Base-by-base conservation (phyloP, 64 coral and sea anemone species). In the Hydrozoanthus tunicans region DNA sequence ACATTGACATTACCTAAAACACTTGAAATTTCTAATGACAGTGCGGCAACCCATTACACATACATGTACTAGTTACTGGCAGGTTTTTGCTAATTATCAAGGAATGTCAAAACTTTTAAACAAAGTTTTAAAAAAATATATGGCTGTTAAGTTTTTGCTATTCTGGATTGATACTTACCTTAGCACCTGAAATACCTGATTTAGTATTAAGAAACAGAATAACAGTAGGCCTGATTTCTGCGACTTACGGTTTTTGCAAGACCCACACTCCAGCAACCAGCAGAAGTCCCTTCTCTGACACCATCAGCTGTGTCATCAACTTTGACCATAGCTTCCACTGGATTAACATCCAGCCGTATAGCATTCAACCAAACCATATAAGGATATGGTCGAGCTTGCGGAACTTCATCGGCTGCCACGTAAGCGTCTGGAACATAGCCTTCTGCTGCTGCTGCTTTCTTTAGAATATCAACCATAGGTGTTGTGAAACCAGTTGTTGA, bases 311-410 rank as follows among this genome's bases (percentile, higher is more conserved):
- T 99, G 25, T 99, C 97, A 64, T 99, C 97, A 8, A 99, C 97
- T 68, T 99, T 99, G 15, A 99, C 94, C 62, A 99, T 92, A 3
- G 97, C 97, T 70, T 95, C 89, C 3, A 99, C 90, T 0, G 97
- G 97, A 71, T 99, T 99, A 5, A 99, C 92, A 72, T 99, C 94
- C 68, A 99, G 57, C 9, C 80, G 90, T 10, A 99, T 99, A 13
- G 97, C 97, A 93, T 94, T 99, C 56, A 96, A 24, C 97, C 97
- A 99, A 43, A 99, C 97, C 97, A 99, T 99, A 61, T 99, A 99
- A 13, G 97, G 97, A 51, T 96, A 92, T 12, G 97, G 97, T 0
- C 97, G 94, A 53, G 97, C 97, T 67, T 99, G 94, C 14, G 97
- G 97, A 58, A 99, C 97, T 70, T 99, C 91, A 77, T 99, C 97